Percentiles rank a stretch among this genome's conserved stretches.
These are phyloP conservation scores for Eumeta japonica DNA, from an alignment of 1,140 invertebrate species.

Conservation along the genomic window DNA sequence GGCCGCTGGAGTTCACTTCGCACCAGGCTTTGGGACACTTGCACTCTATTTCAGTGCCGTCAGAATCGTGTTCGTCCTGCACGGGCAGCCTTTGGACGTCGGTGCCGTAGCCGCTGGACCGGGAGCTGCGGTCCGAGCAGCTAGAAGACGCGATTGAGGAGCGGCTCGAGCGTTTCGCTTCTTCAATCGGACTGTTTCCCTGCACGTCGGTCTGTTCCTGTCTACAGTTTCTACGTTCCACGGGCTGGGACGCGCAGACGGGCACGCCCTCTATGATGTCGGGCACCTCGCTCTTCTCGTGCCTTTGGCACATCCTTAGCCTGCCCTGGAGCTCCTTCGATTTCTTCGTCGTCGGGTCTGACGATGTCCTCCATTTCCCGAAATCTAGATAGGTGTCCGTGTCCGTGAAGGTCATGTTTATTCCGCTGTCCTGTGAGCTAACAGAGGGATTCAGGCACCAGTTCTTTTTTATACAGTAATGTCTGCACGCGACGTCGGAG, in stretches of 20 bases:
- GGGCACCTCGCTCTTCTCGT: conserved; percentile 54
- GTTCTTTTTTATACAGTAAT: conserved; percentile 56
- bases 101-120: conserved; percentile 42
- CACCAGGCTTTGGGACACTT: conserved; percentile 9
- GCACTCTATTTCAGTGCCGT: conserved; percentile 19
- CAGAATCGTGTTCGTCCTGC: conserved; percentile 32
- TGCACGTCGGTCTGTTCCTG: neutral
- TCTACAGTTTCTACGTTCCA: too few species aligned
- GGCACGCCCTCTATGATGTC: conserved; percentile 57
- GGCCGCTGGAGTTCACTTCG: neutral
- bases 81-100: conserved; percentile 25
- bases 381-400: conserved; percentile 57
- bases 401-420: conserved; percentile 71
- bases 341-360: conserved; percentile 47
- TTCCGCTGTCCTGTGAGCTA: conserved; percentile 75
- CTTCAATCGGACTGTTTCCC: too few species aligned
- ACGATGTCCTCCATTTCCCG: conserved; percentile 50
- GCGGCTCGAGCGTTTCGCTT: conserved; percentile 40
- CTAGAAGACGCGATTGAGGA: conserved; percentile 44
- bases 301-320: conserved; percentile 36
- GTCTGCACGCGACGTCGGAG: conserved; percentile 39
- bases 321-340: conserved; percentile 38
- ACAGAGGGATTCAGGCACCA: conserved; percentile 65
- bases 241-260: conserved; percentile 40
- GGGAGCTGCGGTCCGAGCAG: conserved; percentile 37